Conservation (phyloP, 2,797 vertebrate genomes). For the Netta rufina region DNA sequence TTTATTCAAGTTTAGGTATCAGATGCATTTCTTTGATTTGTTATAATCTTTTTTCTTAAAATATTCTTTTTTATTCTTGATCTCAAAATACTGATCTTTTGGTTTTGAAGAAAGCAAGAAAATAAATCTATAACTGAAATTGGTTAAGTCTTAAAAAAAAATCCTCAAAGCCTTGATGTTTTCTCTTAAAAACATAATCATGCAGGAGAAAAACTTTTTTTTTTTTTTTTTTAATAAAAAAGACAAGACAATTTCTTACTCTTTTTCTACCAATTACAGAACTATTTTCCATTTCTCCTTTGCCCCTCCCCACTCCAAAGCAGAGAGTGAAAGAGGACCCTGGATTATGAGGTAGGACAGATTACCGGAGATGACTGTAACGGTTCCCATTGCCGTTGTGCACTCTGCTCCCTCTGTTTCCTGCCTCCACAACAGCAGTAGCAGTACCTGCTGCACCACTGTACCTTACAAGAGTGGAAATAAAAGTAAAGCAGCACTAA, state of each 20-base stretch:
- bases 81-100: background rate
- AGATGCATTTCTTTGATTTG: background rate
- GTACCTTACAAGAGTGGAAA: background rate
- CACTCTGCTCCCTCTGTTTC: background rate
- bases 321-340: background rate
- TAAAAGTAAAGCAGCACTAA: background rate
- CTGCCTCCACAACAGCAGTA: background rate
- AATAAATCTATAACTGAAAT: background rate
- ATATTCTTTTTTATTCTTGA: background rate
- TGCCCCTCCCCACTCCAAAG: accelerated
- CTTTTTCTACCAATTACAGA: background rate
- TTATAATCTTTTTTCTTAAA: constrained; percentile 7
- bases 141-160: background rate
- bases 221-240: background rate
- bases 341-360: background rate
- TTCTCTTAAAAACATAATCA: background rate
- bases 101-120: background rate
- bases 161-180: background rate
- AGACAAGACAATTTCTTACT: background rate
- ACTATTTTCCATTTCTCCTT: background rate
- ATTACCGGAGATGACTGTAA: background rate
- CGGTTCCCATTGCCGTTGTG: background rate
- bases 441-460: background rate
- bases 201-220: background rate
- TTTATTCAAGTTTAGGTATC: background rate